These are phyloP conservation scores for Eupithecia dodoneata DNA, from an alignment of 2,888 invertebrate species.

Conservation along the genomic window DNA sequence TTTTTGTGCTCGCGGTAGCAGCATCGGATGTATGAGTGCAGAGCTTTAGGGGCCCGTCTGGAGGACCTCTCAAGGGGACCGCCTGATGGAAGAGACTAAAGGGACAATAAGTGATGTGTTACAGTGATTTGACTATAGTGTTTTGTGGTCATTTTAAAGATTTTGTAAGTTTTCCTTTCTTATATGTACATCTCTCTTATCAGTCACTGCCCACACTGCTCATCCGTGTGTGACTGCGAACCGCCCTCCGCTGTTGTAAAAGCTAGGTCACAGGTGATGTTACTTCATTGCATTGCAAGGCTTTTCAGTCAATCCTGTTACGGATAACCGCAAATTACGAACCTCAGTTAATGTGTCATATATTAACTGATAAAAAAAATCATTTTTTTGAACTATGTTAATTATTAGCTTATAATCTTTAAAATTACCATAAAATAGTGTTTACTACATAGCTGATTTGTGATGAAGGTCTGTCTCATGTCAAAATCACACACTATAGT, in stretches of 20 bases:
- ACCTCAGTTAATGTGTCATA: neutral
- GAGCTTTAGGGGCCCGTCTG: neutral
- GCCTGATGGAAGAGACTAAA: neutral
- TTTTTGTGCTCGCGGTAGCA: too few relatives aligned
- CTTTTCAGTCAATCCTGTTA: too few relatives aligned
- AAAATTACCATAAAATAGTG: neutral
- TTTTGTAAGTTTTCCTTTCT: neutral
- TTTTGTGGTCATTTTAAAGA: neutral
- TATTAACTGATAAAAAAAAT: neutral
- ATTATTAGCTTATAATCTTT: neutral
- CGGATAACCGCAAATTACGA: too few relatives aligned
- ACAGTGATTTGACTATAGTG: constrained; percentile 1
- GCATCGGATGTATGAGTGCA: too few relatives aligned
- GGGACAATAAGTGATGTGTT: neutral
- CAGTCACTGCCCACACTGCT: too few relatives aligned
- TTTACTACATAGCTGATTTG: neutral
- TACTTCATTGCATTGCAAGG: too few relatives aligned
- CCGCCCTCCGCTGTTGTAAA: neutral
- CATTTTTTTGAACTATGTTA: neutral
- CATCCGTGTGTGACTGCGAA: too few relatives aligned
- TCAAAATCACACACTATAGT: neutral
- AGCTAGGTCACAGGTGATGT: too few relatives aligned
- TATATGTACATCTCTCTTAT: neutral
- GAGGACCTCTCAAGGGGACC: neutral
- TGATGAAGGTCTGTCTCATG: neutral